Conservation (phyloP, 1,140 invertebrate genomes). For the Drosophila busckii region DNA sequence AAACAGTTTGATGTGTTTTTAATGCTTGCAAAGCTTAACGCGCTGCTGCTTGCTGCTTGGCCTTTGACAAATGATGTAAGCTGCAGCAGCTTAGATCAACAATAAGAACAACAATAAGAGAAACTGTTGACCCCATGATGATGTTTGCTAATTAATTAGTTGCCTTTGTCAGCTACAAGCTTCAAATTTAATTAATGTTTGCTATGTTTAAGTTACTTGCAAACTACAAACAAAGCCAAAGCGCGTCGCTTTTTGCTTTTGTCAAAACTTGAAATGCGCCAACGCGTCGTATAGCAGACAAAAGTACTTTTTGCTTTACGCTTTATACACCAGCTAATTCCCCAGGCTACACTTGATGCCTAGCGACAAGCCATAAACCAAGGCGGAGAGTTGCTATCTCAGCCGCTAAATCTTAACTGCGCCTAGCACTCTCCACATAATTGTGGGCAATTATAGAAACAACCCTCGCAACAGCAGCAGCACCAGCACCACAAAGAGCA, state of each 20-base stretch:
- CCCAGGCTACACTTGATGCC: constrained; percentile 41
- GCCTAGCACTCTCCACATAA: too few species aligned
- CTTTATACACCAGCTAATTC: constrained; percentile 31
- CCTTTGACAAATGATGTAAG: constrained; percentile 56
- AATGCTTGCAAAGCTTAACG: constrained; percentile 53
- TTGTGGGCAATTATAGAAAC: too few species aligned
- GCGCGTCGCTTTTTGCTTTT: constrained; percentile 9
- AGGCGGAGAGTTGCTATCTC: constrained; percentile 27
- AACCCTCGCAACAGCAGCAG: too few species aligned
- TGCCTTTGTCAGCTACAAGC: constrained; percentile 36
- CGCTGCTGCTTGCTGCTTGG: background rate
- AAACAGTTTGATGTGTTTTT: constrained; percentile 69
- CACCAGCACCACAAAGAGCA: too few species aligned
- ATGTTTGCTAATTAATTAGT: constrained; percentile 63
- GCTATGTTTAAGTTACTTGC: constrained; percentile 32
- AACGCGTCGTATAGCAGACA: too few species aligned
- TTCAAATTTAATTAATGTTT: constrained; percentile 63
- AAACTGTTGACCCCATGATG: constrained; percentile 56
- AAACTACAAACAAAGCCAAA: constrained; percentile 31
- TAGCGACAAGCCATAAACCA: constrained; percentile 32
- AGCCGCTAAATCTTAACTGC: constrained; percentile 21
- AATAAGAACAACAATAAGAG: too few species aligned
- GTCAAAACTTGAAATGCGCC: background rate
- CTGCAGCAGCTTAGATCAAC: constrained; percentile 6
- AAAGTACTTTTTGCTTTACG: constrained; percentile 37